Evolutionary conservation across 2,113 vertebrate genomes (phyloP).

Genomic region (Phylloscopus trochilus): DNA sequence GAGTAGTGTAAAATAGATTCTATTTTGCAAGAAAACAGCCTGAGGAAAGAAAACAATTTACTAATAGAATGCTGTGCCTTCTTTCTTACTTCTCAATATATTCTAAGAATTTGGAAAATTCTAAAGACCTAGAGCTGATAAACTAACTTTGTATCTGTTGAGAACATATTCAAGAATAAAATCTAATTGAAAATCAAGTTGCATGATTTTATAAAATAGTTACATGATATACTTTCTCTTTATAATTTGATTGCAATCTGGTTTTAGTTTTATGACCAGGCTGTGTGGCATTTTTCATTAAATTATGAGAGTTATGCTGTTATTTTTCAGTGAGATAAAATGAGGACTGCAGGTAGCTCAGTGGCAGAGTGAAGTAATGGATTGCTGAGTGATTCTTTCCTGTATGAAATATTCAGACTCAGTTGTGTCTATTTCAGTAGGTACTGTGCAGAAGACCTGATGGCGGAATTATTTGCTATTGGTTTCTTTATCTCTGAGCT

Average conservation of each 20-base stretch:
- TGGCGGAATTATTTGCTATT: neutral
- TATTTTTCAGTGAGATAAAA: neutral
- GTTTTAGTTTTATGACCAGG: neutral
- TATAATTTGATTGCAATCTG: neutral
- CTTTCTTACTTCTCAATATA: neutral
- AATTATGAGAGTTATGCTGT: neutral
- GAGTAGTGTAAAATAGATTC: neutral
- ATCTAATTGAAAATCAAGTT: neutral
- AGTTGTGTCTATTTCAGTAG: neutral
- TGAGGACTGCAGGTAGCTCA: neutral
- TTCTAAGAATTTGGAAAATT: neutral
- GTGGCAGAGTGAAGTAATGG: neutral
- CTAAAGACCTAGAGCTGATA: neutral
- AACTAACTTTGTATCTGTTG: neutral
- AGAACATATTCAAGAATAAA: neutral
- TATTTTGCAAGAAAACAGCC: conserved; percentile 7
- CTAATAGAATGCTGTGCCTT: neutral
- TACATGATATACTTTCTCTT: neutral
- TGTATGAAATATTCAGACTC: neutral
- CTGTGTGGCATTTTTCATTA: neutral
- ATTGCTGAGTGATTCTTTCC: neutral
- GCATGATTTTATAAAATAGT: neutral
- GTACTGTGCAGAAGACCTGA: neutral
- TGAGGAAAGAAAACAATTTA: neutral
- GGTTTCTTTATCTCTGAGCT: neutral